Conservation (phyloP, 1,140 invertebrate genomes). For the Wasmannia auropunctata region DNA sequence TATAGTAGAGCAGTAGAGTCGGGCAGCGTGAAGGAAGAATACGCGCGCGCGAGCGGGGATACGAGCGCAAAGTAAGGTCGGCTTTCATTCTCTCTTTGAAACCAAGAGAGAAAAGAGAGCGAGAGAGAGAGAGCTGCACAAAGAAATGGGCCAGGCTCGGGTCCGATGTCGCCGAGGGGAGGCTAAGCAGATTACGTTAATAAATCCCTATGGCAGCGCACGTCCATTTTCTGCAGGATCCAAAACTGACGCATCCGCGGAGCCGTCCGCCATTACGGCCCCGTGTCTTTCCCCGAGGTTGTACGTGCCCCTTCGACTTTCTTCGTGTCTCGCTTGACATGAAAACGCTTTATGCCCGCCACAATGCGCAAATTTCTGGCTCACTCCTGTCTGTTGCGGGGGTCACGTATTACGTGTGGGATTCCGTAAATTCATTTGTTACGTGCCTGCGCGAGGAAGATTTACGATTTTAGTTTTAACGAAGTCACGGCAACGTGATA, state of each 20-base stretch:
- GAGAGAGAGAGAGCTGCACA: conserved; percentile 44
- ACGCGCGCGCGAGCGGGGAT: background rate
- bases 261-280: conserved; percentile 54
- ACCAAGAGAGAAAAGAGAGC: too few relatives aligned
- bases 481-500: conserved; percentile 1
- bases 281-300: conserved; percentile 57
- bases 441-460: background rate
- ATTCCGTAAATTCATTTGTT: conserved; percentile 40
- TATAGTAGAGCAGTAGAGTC: conserved; percentile 13
- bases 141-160: conserved; percentile 55
- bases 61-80: conserved; percentile 49
- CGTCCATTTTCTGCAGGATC: conserved; percentile 68
- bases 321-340: conserved; percentile 38
- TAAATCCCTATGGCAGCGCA: conserved; percentile 70
- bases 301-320: conserved; percentile 65
- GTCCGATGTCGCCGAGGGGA: conserved; percentile 49
- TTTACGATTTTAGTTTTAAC: conserved; percentile 41
- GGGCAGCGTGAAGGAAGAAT: conserved; percentile 33
- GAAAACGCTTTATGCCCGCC: conserved; percentile 22
- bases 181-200: conserved; percentile 77
- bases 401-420: conserved; percentile 26
- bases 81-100: conserved; percentile 54
- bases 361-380: conserved; percentile 48
- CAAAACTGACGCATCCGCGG: conserved; percentile 62
- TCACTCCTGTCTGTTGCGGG: conserved; percentile 10